Percentiles rank a stretch among this genome's conserved stretches.
phyloP scores from a whole-genome alignment of 2,113 vertebrate genomes.

The Misgurnus mizolepis region DNA sequence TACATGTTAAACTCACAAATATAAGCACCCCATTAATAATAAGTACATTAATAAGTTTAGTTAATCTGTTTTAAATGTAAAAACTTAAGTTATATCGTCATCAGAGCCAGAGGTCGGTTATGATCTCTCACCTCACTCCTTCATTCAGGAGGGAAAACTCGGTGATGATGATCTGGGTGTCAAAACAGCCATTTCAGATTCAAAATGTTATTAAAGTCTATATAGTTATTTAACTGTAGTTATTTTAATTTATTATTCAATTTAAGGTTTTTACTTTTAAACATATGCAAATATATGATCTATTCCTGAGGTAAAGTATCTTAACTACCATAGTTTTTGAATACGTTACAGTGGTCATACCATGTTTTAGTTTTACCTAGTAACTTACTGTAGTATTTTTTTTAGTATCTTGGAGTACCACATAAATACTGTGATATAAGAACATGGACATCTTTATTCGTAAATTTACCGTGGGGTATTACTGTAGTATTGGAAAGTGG shows the following conservation, averaged over 20 bases:
- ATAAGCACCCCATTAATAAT: neutral
- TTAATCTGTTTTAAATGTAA: neutral
- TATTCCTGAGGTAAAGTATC: too few species aligned
- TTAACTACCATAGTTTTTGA: neutral
- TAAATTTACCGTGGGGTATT: too few species aligned
- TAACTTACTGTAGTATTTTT: neutral
- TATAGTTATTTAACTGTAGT: neutral
- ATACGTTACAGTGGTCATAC: neutral
- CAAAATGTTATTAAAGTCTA: neutral
- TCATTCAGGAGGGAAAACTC: slow-evolving; percentile 74
- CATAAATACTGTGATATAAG: neutral
- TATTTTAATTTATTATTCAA: neutral
- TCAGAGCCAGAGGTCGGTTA: neutral
- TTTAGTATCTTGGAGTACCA: neutral
- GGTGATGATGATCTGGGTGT: slow-evolving; percentile 60
- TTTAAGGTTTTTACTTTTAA: too few species aligned
- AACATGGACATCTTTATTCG: too few species aligned
- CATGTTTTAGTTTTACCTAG: neutral
- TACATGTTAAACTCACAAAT: too few species aligned
- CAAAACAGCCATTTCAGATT: neutral
- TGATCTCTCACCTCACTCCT: neutral
- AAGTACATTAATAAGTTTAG: neutral
- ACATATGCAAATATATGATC: too few species aligned
- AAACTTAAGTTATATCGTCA: neutral
- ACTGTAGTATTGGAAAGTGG: too few species aligned